Evolutionary conservation across 2,113 vertebrate genomes (phyloP).

Genomic region (Recurvirostra avosetta): DNA sequence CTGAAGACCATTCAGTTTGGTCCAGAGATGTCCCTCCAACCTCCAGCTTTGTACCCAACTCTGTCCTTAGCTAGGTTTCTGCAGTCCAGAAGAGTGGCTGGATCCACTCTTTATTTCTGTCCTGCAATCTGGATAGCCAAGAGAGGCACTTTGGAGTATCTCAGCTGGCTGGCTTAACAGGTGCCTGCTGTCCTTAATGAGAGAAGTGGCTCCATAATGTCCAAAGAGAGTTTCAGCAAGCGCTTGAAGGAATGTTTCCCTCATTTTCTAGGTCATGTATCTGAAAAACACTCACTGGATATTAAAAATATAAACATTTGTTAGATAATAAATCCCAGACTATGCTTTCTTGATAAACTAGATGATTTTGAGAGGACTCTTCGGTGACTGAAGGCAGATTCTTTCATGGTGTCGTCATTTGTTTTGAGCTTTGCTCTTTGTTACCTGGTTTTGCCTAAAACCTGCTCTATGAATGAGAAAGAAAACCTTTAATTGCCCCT

Average conservation of each 20-base stretch:
- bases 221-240: neutral
- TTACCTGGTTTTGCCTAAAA: neutral
- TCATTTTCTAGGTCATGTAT: constrained; percentile 12
- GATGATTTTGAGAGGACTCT: neutral
- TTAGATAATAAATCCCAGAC: constrained; percentile 46
- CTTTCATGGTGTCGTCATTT: neutral
- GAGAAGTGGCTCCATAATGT: neutral
- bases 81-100: neutral
- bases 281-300: constrained; percentile 13
- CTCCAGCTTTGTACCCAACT: neutral
- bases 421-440: neutral
- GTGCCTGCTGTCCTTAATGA: neutral
- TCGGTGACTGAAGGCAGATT: constrained; percentile 9
- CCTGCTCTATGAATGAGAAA: neutral
- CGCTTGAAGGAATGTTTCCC: neutral
- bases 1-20: neutral
- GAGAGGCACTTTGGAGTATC: neutral
- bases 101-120: neutral
- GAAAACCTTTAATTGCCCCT: neutral
- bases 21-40: neutral
- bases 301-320: constrained; percentile 46
- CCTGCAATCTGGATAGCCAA: neutral
- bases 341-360: neutral
- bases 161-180: neutral
- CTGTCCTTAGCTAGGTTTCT: neutral